A percentile compares a stretch with the other conserved stretches of the same genome.
Evolutionary conservation across 2,797 vertebrate species (phyloP).

Genomic region (Champsocephalus esox): DNA sequence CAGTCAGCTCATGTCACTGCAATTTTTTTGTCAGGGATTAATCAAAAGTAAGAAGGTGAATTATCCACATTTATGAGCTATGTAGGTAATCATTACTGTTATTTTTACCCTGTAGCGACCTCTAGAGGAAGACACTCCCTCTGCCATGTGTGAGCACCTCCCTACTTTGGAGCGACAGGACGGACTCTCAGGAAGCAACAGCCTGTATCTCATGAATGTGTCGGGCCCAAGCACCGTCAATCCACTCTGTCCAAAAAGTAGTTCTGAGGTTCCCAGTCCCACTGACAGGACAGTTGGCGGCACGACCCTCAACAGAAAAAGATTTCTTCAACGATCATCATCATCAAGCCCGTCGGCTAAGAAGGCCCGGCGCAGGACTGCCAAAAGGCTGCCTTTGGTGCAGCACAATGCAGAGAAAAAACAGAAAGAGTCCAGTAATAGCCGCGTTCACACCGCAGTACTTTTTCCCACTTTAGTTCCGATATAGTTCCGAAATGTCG

Average conservation of each 20-base stretch:
- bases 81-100: background rate
- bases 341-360: conserved; percentile 72
- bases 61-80: background rate
- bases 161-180: conserved; percentile 71
- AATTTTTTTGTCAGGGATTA: background rate
- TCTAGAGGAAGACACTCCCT: conserved; percentile 62
- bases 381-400: conserved; percentile 76
- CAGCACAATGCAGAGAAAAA: conserved; percentile 87
- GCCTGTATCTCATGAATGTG: conserved; percentile 57
- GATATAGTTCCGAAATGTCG: too few species aligned
- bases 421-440: conserved; percentile 86
- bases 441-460: too few species aligned
- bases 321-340: conserved; percentile 85
- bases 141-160: conserved; percentile 69
- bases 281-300: conserved; percentile 71
- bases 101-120: conserved; percentile 46
- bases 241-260: conserved; percentile 44
- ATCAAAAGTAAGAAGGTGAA: too few species aligned
- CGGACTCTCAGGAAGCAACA: conserved; percentile 68
- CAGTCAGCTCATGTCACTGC: background rate
- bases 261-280: conserved; percentile 31
- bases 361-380: conserved; percentile 78
- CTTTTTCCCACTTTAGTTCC: too few species aligned
- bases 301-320: conserved; percentile 84
- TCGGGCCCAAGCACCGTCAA: conserved; percentile 53